Evolutionary conservation across 2,113 vertebrate species (phyloP).

Genomic region (Scalopus aquaticus): DNA sequence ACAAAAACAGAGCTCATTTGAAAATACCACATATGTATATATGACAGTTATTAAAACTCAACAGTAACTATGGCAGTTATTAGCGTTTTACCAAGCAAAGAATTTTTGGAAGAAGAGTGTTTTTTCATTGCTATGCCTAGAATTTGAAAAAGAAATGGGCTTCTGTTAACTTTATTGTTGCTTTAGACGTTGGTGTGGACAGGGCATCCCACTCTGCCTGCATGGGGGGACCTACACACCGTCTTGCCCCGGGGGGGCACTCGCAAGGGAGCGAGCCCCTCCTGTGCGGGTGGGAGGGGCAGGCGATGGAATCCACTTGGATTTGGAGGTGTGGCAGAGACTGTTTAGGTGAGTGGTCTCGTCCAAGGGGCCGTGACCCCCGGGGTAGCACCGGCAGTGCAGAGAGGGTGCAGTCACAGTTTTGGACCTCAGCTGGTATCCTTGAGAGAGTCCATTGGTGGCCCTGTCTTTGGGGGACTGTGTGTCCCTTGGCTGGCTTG

Average conservation of each 20-base stretch:
- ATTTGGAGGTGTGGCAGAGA: not conserved
- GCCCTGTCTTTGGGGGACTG: not conserved
- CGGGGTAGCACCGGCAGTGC: not conserved
- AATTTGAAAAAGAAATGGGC: not conserved
- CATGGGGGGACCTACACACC: too few species aligned
- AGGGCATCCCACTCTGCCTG: not conserved
- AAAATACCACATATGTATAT: not conserved
- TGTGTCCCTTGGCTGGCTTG: not conserved
- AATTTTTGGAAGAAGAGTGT: not conserved
- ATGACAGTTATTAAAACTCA: not conserved
- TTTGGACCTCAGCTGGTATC: not conserved
- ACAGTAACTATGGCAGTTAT: not conserved
- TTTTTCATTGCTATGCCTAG: not conserved
- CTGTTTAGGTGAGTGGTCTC: not conserved
- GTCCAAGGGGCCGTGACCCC: not conserved
- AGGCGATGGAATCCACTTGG: not conserved
- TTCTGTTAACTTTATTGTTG: not conserved
- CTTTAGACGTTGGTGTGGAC: not conserved
- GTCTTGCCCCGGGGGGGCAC: not conserved
- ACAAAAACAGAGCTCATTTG: not conserved
- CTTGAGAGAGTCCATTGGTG: not conserved
- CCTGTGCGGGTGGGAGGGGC: fast-evolving
- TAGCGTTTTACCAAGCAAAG: not conserved
- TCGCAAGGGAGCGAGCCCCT: not conserved
- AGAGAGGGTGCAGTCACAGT: not conserved